phyloP scores from a whole-genome alignment of 2,113 vertebrate species.

The Zosterops japonicus region DNA sequence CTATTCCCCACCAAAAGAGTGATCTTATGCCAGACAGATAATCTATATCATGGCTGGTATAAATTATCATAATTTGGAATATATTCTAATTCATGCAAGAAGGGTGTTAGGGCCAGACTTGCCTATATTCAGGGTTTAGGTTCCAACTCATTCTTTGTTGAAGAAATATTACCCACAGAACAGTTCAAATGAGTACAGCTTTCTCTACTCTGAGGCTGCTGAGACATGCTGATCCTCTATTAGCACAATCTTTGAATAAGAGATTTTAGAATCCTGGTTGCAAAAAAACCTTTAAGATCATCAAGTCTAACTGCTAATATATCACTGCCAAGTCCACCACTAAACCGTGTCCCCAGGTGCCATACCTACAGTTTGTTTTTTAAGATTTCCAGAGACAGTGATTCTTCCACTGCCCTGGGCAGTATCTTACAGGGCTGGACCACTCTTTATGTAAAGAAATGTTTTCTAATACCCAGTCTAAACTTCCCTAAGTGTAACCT shows the following conservation, averaged over 20 bases:
- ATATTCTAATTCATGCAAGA: neutral
- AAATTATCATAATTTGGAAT: neutral
- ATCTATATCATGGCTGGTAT: rapidly evolving
- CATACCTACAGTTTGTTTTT: neutral
- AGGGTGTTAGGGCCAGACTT: neutral
- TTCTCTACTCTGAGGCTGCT: neutral
- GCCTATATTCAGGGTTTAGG: neutral
- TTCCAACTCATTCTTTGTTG: neutral
- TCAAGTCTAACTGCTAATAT: neutral
- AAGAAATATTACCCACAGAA: neutral
- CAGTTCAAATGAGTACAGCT: neutral
- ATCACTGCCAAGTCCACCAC: neutral
- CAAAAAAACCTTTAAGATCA: neutral
- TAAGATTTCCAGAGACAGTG: neutral
- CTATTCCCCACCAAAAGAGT: neutral
- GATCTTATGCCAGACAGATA: neutral
- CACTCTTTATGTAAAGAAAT: neutral
- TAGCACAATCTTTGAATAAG: neutral
- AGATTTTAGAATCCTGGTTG: neutral
- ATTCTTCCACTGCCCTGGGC: no score
- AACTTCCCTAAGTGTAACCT: neutral
- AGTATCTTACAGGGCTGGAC: neutral
- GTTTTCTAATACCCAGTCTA: neutral
- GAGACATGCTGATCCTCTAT: neutral
- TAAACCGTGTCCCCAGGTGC: neutral